Conservation (phyloP, 2,113 vertebrate genomes). For the Eulemur rufifrons region DNA sequence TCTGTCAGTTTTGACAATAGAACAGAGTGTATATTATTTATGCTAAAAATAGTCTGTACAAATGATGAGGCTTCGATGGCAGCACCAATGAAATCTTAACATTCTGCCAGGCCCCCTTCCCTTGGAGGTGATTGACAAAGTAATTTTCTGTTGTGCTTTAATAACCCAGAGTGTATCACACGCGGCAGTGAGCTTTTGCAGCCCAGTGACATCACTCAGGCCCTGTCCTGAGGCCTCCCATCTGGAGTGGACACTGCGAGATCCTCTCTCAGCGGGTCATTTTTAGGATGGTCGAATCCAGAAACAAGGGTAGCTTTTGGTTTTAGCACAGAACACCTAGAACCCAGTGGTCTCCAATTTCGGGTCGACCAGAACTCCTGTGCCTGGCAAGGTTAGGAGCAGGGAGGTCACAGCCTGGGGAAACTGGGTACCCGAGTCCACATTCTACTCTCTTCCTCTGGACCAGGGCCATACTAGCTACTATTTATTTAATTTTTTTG, state of each 20-base stretch:
- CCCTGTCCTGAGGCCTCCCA: constrained; percentile 69
- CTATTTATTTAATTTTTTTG: not conserved
- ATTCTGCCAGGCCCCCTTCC: not conserved
- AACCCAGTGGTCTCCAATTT: not conserved
- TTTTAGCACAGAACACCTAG: not conserved
- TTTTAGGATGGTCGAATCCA: not conserved
- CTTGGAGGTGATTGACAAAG: constrained; percentile 47
- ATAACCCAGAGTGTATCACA: constrained; percentile 39
- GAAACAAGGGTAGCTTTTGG: not conserved
- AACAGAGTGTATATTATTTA: constrained; percentile 42
- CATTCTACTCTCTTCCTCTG: not conserved
- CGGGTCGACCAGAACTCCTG: not conserved
- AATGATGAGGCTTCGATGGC: not conserved
- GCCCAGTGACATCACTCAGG: constrained; percentile 71
- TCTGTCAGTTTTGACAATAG: constrained; percentile 61
- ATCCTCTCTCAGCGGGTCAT: not conserved
- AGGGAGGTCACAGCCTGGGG: not conserved
- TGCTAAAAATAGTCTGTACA: constrained; percentile 51
- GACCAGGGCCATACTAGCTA: not conserved
- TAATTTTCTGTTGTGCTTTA: constrained; percentile 11
- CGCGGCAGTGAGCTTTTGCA: constrained; percentile 61
- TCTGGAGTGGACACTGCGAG: constrained; percentile 3
- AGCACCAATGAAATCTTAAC: constrained; percentile 6
- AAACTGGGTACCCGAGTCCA: not conserved
- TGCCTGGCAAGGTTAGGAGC: not conserved